Evolutionary conservation across 2,888 invertebrate species (phyloP).

Genomic region (Agrochola litura): DNA sequence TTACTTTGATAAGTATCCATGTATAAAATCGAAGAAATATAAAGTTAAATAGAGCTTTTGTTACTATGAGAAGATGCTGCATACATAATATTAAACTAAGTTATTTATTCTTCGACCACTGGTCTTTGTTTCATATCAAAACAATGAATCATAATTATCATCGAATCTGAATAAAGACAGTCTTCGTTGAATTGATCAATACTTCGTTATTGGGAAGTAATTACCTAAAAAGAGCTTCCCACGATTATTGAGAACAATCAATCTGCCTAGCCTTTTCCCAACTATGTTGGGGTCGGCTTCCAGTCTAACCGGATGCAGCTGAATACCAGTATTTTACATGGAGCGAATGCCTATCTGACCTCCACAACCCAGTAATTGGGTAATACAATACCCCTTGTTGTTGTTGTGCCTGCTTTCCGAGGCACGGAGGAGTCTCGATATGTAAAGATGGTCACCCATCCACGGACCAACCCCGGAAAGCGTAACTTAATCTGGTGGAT

Average conservation of each 20-base stretch:
- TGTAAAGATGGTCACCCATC: too few species aligned
- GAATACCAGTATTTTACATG: too few species aligned
- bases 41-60: background rate
- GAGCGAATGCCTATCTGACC: too few species aligned
- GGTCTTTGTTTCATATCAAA: slow-evolving; percentile 43
- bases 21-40: background rate
- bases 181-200: slow-evolving; percentile 41
- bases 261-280: too few species aligned
- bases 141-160: slow-evolving; percentile 52
- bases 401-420: too few species aligned
- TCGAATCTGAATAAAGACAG: slow-evolving; percentile 40
- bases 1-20: background rate
- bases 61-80: background rate
- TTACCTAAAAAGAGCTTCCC: slow-evolving; percentile 36
- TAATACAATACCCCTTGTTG: too few species aligned
- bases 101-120: slow-evolving; percentile 23
- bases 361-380: too few species aligned
- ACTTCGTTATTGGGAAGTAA: slow-evolving; percentile 40
- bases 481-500: too few species aligned
- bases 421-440: too few species aligned
- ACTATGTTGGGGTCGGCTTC: too few species aligned
- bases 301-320: too few species aligned
- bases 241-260: slow-evolving; percentile 4
- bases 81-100: slow-evolving; percentile 1
- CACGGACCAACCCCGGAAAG: too few species aligned